phyloP scores from a whole-genome alignment of 1,140 invertebrate genomes.

The Drosophila parabipectinata region DNA sequence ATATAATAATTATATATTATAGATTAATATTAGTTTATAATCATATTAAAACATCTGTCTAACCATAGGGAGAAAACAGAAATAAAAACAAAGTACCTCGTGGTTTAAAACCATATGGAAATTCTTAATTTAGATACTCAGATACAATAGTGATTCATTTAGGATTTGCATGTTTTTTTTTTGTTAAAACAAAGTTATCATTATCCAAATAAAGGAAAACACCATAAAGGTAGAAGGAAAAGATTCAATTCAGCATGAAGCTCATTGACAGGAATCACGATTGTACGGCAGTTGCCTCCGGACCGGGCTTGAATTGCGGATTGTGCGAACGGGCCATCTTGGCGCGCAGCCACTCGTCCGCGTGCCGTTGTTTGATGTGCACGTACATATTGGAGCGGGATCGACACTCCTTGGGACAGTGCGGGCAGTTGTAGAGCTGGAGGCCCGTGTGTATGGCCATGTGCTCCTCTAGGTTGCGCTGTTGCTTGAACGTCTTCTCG shows the following conservation, averaged over 20 bases:
- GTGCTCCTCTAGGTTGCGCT: constrained; percentile 77
- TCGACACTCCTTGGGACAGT: constrained; percentile 78
- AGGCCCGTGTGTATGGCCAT: constrained; percentile 83
- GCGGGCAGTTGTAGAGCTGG: constrained; percentile 79
- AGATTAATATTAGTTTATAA: background rate
- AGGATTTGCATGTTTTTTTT: background rate
- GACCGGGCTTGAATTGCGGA: constrained; percentile 65
- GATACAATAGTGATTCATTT: constrained; percentile 3
- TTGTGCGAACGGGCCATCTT: constrained; percentile 79
- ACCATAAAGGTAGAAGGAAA: background rate
- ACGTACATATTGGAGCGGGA: constrained; percentile 83
- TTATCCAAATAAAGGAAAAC: background rate
- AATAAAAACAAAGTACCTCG: background rate
- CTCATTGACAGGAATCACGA: background rate
- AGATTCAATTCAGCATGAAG: constrained; percentile 1
- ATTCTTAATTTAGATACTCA: background rate
- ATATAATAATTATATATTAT: too few relatives aligned
- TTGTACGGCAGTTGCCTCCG: constrained; percentile 1
- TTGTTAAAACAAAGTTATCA: background rate
- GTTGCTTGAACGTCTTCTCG: constrained; percentile 76
- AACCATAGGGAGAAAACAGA: background rate
- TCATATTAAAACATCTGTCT: background rate
- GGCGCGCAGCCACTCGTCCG: constrained; percentile 72
- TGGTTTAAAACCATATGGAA: background rate
- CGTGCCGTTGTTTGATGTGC: constrained; percentile 78